Base-by-base conservation (phyloP, 2,797 vertebrate species). In the Sebastes minor region DNA sequence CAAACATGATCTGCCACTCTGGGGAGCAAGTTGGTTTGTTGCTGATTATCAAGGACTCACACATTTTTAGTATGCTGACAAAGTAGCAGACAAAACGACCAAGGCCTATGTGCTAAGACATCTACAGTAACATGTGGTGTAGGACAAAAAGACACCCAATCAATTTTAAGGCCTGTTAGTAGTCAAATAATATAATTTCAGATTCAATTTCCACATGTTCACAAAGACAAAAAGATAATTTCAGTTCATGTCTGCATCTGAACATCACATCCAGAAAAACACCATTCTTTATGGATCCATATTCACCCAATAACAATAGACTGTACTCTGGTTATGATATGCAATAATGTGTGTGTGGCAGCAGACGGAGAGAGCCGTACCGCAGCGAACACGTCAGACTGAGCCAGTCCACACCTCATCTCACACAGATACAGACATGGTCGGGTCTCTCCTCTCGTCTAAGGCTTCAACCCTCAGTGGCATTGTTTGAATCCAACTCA, bases 401-500 rank as follows among this genome's bases (percentile, higher is more conserved):
- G 7, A 74, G 18, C 22, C 23, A 5, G 64, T 83, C 83, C 80
- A 68, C 86, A 88, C 81, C 89, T 86, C 3, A 20, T 83, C 61
- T 89, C 80, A 46, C 71, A 49, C 52, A 67, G 74, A 83, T 23
- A 76, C 66, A 71, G 67, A 85, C 69, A 66, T 5, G 62, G 53
- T 74, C 4, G 20, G n/a, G 68, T 86, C 78, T 70, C 63, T 86
- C 74, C 69, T 84, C 79, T 87, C 30, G 28, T 86, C 87, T 86
- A 79, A 84, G 65, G 81, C 88, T 86, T 82, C 84, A 83, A 72
- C 84, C 83, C 74, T 92, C 78, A 13, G 70, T 79, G 63, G 74
- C 88, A 90, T 88, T 93, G 92, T 94, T 94, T 94, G 92, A 92
- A 80, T 87, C 88, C 68, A 82, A 87, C 89, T 91, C 89, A 72